These are phyloP conservation scores for Elgaria multicarinata DNA, from an alignment of 2,113 vertebrate genomes.

Conservation along the genomic window DNA sequence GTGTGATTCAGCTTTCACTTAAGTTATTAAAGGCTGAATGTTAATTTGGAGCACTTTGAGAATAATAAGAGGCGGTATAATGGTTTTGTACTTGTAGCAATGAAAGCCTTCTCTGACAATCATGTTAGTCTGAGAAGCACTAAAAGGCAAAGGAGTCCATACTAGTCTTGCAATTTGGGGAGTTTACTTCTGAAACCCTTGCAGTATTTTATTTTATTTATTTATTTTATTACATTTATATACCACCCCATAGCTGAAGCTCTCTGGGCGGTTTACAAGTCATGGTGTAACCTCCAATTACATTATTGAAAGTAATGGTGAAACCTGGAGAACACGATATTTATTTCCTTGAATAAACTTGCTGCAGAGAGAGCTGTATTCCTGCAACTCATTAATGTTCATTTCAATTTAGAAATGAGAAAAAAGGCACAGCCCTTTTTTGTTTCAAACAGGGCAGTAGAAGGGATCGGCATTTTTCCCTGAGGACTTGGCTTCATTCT, in stretches of 20 bases:
- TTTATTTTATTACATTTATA: too few species aligned
- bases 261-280: too few species aligned
- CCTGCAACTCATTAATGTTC: neutral
- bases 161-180: neutral
- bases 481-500: neutral
- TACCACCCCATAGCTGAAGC: too few species aligned
- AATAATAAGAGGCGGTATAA: neutral
- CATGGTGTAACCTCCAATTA: too few species aligned
- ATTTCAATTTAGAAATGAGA: neutral
- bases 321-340: rapidly evolving
- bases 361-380: too few species aligned
- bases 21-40: neutral
- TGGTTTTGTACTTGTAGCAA: slow-evolving; percentile 18
- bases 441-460: neutral
- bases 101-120: neutral
- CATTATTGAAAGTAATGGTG: rapidly evolving
- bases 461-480: neutral
- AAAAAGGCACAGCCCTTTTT: neutral
- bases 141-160: rapidly evolving
- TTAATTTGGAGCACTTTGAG: neutral
- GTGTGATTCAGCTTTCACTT: neutral
- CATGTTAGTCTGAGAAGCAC: neutral
- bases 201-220: too few species aligned
- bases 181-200: neutral
- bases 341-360: neutral